These are phyloP conservation scores for Gephyroberyx darwinii DNA, from an alignment of 2,797 vertebrate species.

Conservation along the genomic window DNA sequence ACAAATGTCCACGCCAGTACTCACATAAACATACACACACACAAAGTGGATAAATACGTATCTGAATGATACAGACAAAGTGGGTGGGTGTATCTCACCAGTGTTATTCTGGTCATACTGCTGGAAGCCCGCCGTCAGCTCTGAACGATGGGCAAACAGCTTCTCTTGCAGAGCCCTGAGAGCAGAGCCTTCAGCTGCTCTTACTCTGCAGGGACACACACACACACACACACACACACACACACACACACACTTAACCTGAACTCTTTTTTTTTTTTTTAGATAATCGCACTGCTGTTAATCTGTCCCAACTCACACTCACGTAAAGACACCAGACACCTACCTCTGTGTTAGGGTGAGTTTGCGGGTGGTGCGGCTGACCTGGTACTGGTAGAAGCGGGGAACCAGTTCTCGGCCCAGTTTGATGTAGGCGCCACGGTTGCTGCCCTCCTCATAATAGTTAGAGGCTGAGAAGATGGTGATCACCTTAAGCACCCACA, in stretches of 20 bases:
- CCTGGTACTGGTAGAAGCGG: constrained; percentile 93
- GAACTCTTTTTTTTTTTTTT: not conserved
- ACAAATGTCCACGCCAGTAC: too few species aligned
- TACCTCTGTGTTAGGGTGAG: constrained; percentile 90
- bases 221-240: constrained; percentile 19
- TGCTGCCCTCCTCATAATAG: constrained; percentile 97
- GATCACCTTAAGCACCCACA: constrained; percentile 89
- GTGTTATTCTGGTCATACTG: constrained; percentile 81
- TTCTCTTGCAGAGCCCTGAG: constrained; percentile 89
- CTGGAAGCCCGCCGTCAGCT: constrained; percentile 87
- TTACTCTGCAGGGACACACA: constrained; percentile 79
- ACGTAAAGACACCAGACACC: not conserved
- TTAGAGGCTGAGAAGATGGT: constrained; percentile 99
- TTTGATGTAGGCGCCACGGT: constrained; percentile 94
- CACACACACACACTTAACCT: constrained; percentile 8
- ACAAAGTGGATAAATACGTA: not conserved
- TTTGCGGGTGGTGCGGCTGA: constrained; percentile 83
- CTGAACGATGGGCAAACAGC: constrained; percentile 87
- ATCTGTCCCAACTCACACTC: not conserved
- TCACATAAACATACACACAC: not conserved
- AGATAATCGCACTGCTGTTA: not conserved
- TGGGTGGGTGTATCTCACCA: constrained; percentile 74
- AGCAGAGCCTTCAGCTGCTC: constrained; percentile 88
- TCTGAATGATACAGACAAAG: not conserved
- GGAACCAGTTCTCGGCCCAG: constrained; percentile 84